Base-by-base conservation (phyloP, 1,140 invertebrate genomes). In the Drosophila sucinea region DNA sequence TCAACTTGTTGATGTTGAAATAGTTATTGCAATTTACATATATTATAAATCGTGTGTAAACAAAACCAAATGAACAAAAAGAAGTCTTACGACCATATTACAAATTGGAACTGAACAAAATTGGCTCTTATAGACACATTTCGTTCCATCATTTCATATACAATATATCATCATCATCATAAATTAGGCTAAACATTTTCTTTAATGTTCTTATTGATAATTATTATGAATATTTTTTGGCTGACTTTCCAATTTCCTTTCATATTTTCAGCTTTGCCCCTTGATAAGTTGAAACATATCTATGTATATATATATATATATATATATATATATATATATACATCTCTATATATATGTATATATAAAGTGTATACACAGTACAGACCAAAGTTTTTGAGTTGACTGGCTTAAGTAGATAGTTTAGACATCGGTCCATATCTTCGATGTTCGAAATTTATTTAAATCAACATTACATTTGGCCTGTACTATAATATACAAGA, bases 211-310 rank as follows among this genome's bases (percentile, higher is more conserved):
- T 47, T 70, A 70, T 27, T 58, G 66, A 41, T 77, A 70, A 56
- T 63, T 60, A 58, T 76, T 77, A 75, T 77, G 70, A 60, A 63
- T 60, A 62, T 77, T 77, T 75, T 77, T 77, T 77, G 73, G 73
- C 73, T 76, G 72, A 58, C 65, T 63, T 62, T 54, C 32, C 17
- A 35, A 35, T 58, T 58, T 35, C 10, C 3, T 35, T 35, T 58
- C 1, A 29, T 70, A 30, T 64, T 67, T 70, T 76, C 65, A 75
- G 51, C 61, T 75, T 64, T 56, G 70, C 62, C 62, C 58, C 17
- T 38, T 27, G 62, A 65, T 77, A 35, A 57, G 58, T 55, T 67
- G 63, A 62, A 82, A 77, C 80, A 72, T 87, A 87, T 62, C 71
- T 68, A 72, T 86, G 75, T 76, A 74, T 51, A 74, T 65, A 62